Base-by-base conservation (phyloP, 2,888 invertebrate species). In the Cheiracanthium punctorium region DNA sequence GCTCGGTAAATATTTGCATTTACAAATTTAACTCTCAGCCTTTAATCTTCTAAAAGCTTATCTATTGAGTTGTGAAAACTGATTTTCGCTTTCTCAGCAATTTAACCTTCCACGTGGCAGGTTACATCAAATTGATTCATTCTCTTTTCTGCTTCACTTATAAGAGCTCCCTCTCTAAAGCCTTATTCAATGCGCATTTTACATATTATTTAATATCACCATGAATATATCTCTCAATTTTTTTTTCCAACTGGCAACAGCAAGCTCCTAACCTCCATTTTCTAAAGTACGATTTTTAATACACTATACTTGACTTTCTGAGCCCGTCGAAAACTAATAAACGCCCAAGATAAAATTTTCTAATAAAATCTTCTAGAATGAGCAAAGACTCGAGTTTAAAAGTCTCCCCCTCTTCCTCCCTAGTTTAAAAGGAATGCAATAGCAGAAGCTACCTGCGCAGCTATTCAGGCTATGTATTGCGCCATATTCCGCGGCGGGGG, bases 311-410 rank as follows among this genome's bases (percentile, higher is more conserved):
- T 8, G 29, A 76, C 32, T 67, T 76, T 41, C 76, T 32, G 20
- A 41, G 30, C 30, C 67, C 67, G 10, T 41, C 12, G n/a, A 33
- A 77, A 77, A 77, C 69, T 77, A 77, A 77, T 77, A 77, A 69
- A 69, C 32, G 48, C 29, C 32, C 30, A n/a, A 29, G 32, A 48
- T 33, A 48, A 69, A 70, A 77, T 77, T 48, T 76, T 76, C 76
- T 70, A 77, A 77, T 77, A 77, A 77, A 77, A 48, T 24, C 52
- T n/a, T 69, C 32, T 20, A 48, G 48, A 69, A 30, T 48, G 48
- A 48, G 32, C 41, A 24, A 32, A 71, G 33, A 73, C 48, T 73
- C 37, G 75, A 76, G 28, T 43, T 20, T 65, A 43, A 76, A 76
- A 76, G 67, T 76, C 69, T 76, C 28, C 75, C 43, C 24, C 37